Evolutionary conservation across 2,888 invertebrate species (phyloP).

Genomic region (Dioctria linearis): DNA sequence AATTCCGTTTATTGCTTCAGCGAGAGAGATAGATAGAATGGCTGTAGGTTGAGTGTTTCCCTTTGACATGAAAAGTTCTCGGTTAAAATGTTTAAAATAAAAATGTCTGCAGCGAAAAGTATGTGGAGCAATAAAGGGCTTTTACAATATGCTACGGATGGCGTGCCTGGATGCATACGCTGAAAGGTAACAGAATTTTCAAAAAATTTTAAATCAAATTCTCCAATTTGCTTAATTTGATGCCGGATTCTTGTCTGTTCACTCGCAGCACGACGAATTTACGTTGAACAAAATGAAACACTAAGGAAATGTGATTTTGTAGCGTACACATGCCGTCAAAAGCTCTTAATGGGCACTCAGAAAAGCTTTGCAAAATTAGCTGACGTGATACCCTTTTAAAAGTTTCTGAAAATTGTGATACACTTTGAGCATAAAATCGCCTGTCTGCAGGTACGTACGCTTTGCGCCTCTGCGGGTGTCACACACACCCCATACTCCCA

Average conservation of each 20-base stretch:
- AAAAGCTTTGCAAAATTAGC: constrained; percentile 17
- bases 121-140: too few relatives aligned
- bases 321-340: constrained; percentile 4
- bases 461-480: neutral
- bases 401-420: neutral
- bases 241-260: neutral
- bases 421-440: constrained; percentile 8
- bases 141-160: too few relatives aligned
- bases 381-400: constrained; percentile 16
- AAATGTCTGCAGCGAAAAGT: too few relatives aligned
- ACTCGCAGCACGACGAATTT: neutral
- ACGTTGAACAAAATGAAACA: constrained; percentile 9
- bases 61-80: too few relatives aligned
- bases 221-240: constrained; percentile 10
- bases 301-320: constrained; percentile 6
- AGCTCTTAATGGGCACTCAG: constrained; percentile 10
- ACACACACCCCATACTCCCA: neutral
- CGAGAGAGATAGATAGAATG: too few relatives aligned
- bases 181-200: neutral
- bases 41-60: too few relatives aligned
- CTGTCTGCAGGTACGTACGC: neutral
- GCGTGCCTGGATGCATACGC: neutral
- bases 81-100: too few relatives aligned
- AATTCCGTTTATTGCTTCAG: too few relatives aligned
- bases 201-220: constrained; percentile 3